phyloP scores from a whole-genome alignment of 2,888 invertebrate species.

The Ornithoptera priamus region DNA sequence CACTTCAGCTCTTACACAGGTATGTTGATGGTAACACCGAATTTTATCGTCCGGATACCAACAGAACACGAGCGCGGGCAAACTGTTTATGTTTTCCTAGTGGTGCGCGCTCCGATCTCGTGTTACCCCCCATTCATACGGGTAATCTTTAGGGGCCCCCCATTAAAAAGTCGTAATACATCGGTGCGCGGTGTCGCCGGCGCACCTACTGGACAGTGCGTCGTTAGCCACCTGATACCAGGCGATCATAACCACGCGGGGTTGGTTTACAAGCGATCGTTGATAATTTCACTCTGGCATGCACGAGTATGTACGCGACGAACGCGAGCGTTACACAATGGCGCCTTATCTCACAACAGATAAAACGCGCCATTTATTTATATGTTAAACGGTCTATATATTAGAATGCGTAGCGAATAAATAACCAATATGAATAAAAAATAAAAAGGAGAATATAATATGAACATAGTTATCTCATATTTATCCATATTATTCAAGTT shows the following conservation, averaged over 20 bases:
- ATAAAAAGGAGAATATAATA: no score
- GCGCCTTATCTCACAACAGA: constrained; percentile 13
- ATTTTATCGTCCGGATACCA: constrained; percentile 61
- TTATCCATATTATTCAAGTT: no score
- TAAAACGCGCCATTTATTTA: no score
- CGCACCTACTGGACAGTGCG: constrained; percentile 73
- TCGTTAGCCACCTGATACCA: constrained; percentile 76
- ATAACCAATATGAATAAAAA: no score
- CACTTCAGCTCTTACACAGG: constrained; percentile 29
- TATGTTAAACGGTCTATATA: no score
- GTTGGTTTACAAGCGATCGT: constrained; percentile 47
- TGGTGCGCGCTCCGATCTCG: constrained; percentile 61
- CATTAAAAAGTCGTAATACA: constrained; percentile 75
- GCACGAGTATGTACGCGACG: constrained; percentile 38
- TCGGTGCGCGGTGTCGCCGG: constrained; percentile 51
- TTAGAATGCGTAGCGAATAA: no score
- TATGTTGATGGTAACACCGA: constrained; percentile 59
- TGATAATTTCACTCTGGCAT: constrained; percentile 51
- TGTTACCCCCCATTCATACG: constrained; percentile 74
- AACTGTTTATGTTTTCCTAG: constrained; percentile 70
- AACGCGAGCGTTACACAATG: constrained; percentile 39
- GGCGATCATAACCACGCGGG: constrained; percentile 61
- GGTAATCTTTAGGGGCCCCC: constrained; percentile 62
- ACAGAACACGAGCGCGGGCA: constrained; percentile 50
- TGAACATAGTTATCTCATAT: no score